Percentiles rank a stretch among this genome's conserved stretches.
These are phyloP conservation scores for Nymphalis polychloros DNA, from an alignment of 2,888 invertebrate genomes.

Conservation along the genomic window DNA sequence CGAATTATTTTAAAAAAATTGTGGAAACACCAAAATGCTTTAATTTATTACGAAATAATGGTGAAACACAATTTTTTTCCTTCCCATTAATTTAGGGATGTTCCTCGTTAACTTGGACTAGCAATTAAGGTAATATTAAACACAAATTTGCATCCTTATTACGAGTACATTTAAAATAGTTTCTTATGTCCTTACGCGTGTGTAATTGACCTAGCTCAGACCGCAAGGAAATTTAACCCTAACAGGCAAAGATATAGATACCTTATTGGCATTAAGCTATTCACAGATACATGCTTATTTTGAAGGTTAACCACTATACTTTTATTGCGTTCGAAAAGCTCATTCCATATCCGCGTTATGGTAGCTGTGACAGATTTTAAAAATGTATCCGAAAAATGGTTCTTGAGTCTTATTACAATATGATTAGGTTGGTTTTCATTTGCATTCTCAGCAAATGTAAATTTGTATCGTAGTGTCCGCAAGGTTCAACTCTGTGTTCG, in stretches of 20 bases:
- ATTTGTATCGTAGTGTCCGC: conserved; percentile 46
- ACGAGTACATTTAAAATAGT: conserved; percentile 15
- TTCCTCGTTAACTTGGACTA: neutral
- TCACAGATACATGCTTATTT: conserved; percentile 49
- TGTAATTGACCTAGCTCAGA: conserved; percentile 40
- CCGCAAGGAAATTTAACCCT: conserved; percentile 34
- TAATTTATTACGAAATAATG: neutral
- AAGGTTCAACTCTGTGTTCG: conserved; percentile 52
- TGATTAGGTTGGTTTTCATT: conserved; percentile 44
- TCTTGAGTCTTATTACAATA: conserved; percentile 40
- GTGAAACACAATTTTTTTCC: neutral
- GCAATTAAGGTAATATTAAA: neutral
- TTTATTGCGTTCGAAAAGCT: conserved; percentile 65
- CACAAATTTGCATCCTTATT: conserved; percentile 4
- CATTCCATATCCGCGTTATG: conserved; percentile 66
- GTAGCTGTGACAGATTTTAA: conserved; percentile 43
- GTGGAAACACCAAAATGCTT: too few relatives aligned
- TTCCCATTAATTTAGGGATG: conserved; percentile 1
- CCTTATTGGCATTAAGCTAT: conserved; percentile 37
- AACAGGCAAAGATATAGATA: conserved; percentile 31
- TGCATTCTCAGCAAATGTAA: conserved; percentile 35
- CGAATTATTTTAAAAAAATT: too few relatives aligned
- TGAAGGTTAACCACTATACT: conserved; percentile 71
- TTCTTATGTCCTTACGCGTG: conserved; percentile 26
- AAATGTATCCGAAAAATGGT: conserved; percentile 37